Percentiles rank a stretch among this genome's conserved stretches.
These are phyloP conservation scores for Meteorus cinctellus DNA, from an alignment of 2,888 invertebrate species.

Conservation along the genomic window DNA sequence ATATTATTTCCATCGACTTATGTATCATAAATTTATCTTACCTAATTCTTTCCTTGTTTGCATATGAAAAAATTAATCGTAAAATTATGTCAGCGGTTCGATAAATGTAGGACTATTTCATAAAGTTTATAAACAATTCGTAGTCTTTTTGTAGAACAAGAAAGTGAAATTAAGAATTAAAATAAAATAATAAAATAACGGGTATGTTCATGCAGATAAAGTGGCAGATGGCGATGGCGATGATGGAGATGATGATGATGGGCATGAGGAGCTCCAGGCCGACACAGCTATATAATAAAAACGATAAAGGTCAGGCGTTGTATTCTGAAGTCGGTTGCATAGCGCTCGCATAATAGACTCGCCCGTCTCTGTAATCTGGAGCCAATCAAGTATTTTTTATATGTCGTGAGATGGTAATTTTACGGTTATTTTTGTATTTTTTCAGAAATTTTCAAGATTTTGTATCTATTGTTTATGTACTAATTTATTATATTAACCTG, in stretches of 20 bases:
- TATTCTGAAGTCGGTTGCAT: constrained; percentile 55
- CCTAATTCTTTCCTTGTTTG: neutral
- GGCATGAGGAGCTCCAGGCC: constrained; percentile 45
- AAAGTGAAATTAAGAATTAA: neutral
- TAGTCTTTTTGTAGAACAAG: neutral
- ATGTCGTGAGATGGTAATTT: constrained; percentile 15
- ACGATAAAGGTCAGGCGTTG: constrained; percentile 64
- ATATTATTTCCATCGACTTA: neutral
- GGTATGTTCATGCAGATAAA: neutral
- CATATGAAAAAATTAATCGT: neutral
- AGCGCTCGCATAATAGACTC: constrained; percentile 7
- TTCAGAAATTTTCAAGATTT: neutral
- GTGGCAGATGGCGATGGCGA: constrained; percentile 19
- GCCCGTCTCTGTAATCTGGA: constrained; percentile 34
- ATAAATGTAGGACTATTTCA: neutral
- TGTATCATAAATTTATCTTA: neutral
- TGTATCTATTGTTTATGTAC: no score
- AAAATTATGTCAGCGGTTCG: neutral
- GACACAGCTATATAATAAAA: constrained; percentile 56
- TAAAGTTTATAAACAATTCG: neutral
- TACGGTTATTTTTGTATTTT: neutral
- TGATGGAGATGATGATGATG: constrained; percentile 17
- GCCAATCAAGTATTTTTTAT: constrained; percentile 19
- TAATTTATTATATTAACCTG: constrained; percentile 20
- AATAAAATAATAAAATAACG: no score